Evolutionary conservation across 1,140 invertebrate genomes (phyloP).

Genomic region (Ceratoteleas bidentatus): DNA sequence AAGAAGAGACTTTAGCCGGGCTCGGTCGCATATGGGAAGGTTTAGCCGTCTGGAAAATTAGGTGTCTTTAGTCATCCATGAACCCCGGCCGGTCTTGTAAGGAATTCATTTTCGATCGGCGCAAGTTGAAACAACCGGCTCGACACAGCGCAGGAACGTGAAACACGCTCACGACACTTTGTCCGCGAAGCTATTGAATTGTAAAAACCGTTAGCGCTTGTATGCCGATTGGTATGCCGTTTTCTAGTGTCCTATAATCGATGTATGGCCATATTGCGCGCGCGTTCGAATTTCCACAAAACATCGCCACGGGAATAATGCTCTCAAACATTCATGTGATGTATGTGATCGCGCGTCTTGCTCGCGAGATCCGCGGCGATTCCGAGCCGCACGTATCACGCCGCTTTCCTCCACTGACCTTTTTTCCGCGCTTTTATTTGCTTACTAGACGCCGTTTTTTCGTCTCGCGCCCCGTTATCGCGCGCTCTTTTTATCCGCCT

Average conservation of each 20-base stretch:
- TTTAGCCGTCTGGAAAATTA: slow-evolving; percentile 65
- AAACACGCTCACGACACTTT: slow-evolving; percentile 65
- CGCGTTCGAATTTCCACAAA: slow-evolving; percentile 47
- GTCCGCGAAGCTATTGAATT: slow-evolving; percentile 65
- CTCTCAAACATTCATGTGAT: slow-evolving; percentile 30
- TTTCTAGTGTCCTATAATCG: slow-evolving; percentile 60
- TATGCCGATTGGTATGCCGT: slow-evolving; percentile 55
- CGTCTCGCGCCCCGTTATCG: neutral
- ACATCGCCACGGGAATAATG: slow-evolving; percentile 38
- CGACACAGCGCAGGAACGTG: slow-evolving; percentile 61
- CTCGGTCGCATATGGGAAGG: slow-evolving; percentile 57
- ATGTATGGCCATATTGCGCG: slow-evolving; percentile 46
- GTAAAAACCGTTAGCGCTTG: slow-evolving; percentile 66
- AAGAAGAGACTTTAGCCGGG: slow-evolving; percentile 52
- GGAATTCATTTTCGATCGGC: slow-evolving; percentile 66
- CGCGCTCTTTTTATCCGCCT: neutral
- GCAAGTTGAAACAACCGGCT: slow-evolving; percentile 42
- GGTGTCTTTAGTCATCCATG: slow-evolving; percentile 67
- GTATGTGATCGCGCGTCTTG: slow-evolving; percentile 35
- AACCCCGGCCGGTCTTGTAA: slow-evolving; percentile 57
- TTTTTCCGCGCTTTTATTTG: slow-evolving; percentile 37
- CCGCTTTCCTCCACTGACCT: slow-evolving; percentile 24
- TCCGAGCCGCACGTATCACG: slow-evolving; percentile 7
- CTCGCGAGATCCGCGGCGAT: slow-evolving; percentile 16
- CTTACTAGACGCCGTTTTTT: slow-evolving; percentile 7